Base-by-base conservation (phyloP, 2,113 vertebrate species). In the Hemibagrus wyckioides region DNA sequence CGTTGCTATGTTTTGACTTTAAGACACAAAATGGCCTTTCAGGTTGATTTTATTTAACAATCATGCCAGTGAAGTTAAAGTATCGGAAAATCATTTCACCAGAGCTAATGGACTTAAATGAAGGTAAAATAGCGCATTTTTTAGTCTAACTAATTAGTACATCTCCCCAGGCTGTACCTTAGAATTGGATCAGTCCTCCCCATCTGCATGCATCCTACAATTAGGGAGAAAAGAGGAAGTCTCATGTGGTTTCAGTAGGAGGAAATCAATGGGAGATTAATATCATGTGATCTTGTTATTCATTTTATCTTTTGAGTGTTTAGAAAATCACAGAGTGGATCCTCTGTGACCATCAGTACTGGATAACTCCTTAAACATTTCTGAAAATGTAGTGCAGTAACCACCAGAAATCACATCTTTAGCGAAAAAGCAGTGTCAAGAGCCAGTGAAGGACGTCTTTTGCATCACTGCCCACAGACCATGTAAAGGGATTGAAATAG, bases 21-120 rank as follows among this genome's bases (percentile, higher is more conserved):
- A 84, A 85, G 3, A 61, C 28, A 48, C 71, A 85, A 33, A n/a
- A 76, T 67, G 3, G n/a, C n/a, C 30, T 63, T 79, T 85, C 17
- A 15, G 63, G 39, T 25, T 54, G 23, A 25, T 17, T 67, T 63
- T n/a, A 67, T 79, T 80, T 86, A 67, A 80, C 4, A 4, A 4
- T 25, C 59, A 30, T 50, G 73, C 54, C 59, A 54, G 57, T 52
- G 33, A 69, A 52, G 59, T 80, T 67, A 80, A 80, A 80, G n/a
- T 75, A 33, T 71, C 44, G 39, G 59, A 88, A 71, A 85, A 84
- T 71, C 21, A 85, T 83, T 88, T 75, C 33, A n/a, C 87, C 19
- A 85, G 79, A 88, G 79, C 81, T 76, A 85, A 88, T 88, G n/a
- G 84, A 85, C 56, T 84, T 84, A 80, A 80, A 85, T 56, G 85